Evolutionary conservation across 2,888 invertebrate species (phyloP).

Genomic region (Leptodirus hochenwartii): DNA sequence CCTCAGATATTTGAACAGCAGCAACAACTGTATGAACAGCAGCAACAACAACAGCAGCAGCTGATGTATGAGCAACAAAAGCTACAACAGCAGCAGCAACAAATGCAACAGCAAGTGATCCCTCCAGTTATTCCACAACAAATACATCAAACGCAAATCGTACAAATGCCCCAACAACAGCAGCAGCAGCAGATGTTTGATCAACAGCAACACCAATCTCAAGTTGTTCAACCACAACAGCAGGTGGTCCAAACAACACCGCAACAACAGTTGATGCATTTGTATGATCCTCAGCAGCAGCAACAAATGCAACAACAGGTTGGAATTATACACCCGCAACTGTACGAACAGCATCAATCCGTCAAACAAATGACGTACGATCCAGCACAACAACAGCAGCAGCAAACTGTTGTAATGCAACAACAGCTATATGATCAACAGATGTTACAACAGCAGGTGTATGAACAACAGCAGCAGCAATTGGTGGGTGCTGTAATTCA

Average conservation of each 20-base stretch:
- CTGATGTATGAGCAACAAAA: slow-evolving; percentile 16
- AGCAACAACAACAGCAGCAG: slow-evolving; percentile 15
- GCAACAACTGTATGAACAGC: slow-evolving; percentile 13
- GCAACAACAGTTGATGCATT: slow-evolving; percentile 4
- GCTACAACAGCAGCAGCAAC: slow-evolving; percentile 24
- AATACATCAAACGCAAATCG: slow-evolving; percentile 11
- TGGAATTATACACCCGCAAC: slow-evolving; percentile 4
- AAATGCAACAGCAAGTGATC: slow-evolving; percentile 15
- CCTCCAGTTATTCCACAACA: slow-evolving; percentile 13
- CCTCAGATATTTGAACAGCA: no score
- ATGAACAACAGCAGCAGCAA: slow-evolving; percentile 6
- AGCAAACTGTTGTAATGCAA: slow-evolving; percentile 6
- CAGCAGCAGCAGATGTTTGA: slow-evolving; percentile 15
- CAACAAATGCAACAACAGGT: slow-evolving; percentile 11
- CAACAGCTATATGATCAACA: slow-evolving; percentile 5
- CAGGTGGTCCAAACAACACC: slow-evolving; percentile 13
- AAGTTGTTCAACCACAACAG: slow-evolving; percentile 11
- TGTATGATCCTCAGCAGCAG: slow-evolving; percentile 5
- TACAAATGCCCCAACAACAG: slow-evolving; percentile 13
- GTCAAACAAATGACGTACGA: slow-evolving; percentile 9
- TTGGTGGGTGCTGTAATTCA: slow-evolving; percentile 6
- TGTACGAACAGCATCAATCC: slow-evolving; percentile 6
- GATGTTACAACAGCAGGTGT: slow-evolving; percentile 3
- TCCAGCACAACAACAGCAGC: slow-evolving; percentile 8
- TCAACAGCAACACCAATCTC: slow-evolving; percentile 12